These are phyloP conservation scores for Setipinna tenuifilis DNA, from an alignment of 2,797 vertebrate species.

Conservation along the genomic window DNA sequence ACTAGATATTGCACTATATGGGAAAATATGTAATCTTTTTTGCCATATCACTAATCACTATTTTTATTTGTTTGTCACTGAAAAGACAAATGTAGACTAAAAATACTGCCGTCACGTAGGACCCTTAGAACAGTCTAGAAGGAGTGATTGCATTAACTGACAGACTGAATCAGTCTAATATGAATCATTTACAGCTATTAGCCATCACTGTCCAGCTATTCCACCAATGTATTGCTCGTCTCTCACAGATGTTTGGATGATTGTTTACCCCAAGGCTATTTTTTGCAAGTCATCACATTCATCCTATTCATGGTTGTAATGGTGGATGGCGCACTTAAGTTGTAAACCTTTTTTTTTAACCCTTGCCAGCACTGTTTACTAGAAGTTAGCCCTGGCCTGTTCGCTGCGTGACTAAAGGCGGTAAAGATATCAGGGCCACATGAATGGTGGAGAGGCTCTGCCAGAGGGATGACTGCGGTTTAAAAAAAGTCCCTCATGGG, in stretches of 20 bases:
- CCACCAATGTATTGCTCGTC: background rate
- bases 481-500: background rate
- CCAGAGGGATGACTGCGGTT: background rate
- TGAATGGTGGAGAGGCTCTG: background rate
- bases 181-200: background rate
- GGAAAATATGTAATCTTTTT: no score
- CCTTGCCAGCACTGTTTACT: conserved; percentile 60
- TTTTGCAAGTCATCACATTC: conserved; percentile 31
- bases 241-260: conserved; percentile 22
- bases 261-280: conserved; percentile 43
- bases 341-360: conserved; percentile 49
- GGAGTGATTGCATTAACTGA: background rate
- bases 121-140: background rate
- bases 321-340: conserved; percentile 22
- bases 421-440: conserved; percentile 39
- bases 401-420: conserved; percentile 52
- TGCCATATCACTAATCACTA: no score
- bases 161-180: background rate
- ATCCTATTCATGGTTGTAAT: conserved; percentile 21
- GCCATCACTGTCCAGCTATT: background rate
- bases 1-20: no score
- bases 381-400: conserved; percentile 41
- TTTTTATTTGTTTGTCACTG: no score
- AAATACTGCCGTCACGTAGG: background rate
- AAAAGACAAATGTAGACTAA: background rate